Conservation (phyloP, 2,113 vertebrate genomes). For the Malurus cyaneus region DNA sequence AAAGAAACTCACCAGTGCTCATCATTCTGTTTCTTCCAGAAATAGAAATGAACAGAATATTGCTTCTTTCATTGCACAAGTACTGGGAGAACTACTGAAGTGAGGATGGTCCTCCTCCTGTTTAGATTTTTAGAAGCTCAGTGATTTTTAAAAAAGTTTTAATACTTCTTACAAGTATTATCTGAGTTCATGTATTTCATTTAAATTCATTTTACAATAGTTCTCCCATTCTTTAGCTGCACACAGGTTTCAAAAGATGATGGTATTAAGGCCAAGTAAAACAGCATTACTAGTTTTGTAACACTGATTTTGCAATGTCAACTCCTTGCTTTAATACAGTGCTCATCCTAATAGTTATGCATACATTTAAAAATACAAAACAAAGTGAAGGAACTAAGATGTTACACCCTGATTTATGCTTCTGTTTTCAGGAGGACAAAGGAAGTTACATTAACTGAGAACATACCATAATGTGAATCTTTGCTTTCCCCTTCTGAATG, state of each 20-base stretch:
- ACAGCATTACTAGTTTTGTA: background rate
- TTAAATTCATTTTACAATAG: background rate
- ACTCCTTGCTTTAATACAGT: background rate
- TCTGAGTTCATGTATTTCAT: background rate
- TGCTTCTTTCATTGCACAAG: background rate
- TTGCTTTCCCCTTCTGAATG: conserved; percentile 92
- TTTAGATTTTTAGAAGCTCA: background rate
- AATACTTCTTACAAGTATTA: background rate
- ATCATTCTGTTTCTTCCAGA: background rate
- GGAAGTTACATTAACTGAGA: background rate
- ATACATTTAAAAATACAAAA: background rate
- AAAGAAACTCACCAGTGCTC: background rate
- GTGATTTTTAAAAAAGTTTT: background rate
- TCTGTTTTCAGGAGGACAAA: background rate
- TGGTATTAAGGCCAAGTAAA: background rate
- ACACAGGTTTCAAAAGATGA: background rate
- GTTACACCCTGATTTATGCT: background rate
- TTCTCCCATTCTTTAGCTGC: background rate
- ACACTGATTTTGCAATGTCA: background rate
- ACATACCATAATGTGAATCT: conserved; percentile 93
- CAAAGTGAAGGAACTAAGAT: background rate
- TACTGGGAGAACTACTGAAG: background rate
- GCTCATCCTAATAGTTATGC: background rate
- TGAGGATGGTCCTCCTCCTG: background rate
- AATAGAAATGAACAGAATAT: background rate